A percentile compares a stretch with the other conserved stretches of the same genome.
Evolutionary conservation across 2,888 invertebrate species (phyloP).

Genomic region (Crioceris asparagi): DNA sequence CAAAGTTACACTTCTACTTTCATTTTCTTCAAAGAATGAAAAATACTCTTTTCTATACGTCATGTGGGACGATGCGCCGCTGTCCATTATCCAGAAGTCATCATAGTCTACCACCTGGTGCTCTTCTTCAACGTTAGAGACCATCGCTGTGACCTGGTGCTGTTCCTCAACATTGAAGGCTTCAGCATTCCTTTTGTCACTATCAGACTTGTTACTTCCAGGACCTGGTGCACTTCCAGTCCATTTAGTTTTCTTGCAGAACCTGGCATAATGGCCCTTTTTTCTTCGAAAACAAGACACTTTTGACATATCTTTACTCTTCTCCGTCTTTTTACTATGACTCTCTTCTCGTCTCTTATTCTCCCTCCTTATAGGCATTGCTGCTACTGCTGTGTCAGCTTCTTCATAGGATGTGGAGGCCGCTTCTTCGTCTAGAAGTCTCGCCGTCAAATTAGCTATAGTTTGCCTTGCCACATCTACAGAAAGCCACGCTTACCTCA

Average conservation of each 20-base stretch:
- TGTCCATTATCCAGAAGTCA: slow-evolving; percentile 20
- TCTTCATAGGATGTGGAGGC: too few species aligned
- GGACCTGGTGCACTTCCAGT: slow-evolving; percentile 2
- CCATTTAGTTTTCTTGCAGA: slow-evolving; percentile 9
- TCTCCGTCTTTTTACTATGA: slow-evolving; percentile 2
- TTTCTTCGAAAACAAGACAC: slow-evolving; percentile 10
- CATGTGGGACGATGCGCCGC: slow-evolving; percentile 23
- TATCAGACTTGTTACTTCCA: neutral
- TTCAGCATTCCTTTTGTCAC: neutral
- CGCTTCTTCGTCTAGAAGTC: too few species aligned
- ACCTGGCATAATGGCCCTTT: slow-evolving; percentile 12
- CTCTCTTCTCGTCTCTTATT: neutral
- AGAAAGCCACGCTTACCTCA: too few species aligned
- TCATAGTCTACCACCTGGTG: slow-evolving; percentile 4
- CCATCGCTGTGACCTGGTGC: too few species aligned
- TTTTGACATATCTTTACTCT: neutral
- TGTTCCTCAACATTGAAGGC: neutral
- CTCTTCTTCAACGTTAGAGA: too few species aligned
- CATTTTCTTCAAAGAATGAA: slow-evolving; percentile 7
- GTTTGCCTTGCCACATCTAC: too few species aligned
- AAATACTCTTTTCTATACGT: slow-evolving; percentile 13
- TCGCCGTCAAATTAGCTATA: too few species aligned
- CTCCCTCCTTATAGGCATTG: slow-evolving; percentile 3
- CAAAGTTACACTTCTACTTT: slow-evolving; percentile 11
- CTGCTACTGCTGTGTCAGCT: slow-evolving; percentile 11